Conservation (phyloP, 2,113 vertebrate genomes). For the Neopipo cinnamomea region DNA sequence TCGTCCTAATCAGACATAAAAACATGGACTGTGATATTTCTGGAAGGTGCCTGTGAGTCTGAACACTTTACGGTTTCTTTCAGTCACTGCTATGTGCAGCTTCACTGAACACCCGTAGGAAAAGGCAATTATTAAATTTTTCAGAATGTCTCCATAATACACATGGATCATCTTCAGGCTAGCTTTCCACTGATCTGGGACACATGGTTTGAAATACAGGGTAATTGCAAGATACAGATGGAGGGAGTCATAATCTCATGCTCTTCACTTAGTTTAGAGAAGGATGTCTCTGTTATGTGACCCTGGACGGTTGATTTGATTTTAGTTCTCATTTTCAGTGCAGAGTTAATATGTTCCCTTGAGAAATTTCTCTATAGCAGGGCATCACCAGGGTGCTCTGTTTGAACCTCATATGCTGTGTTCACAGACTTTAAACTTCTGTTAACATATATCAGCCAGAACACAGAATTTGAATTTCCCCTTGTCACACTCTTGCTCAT, state of each 20-base stretch:
- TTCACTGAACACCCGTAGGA: neutral
- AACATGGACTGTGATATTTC: neutral
- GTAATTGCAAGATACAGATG: neutral
- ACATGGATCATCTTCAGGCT: neutral
- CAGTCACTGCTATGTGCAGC: neutral
- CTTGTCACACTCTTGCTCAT: neutral
- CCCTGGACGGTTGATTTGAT: neutral
- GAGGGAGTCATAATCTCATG: neutral
- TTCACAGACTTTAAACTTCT: neutral
- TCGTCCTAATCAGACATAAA: neutral
- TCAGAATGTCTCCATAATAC: neutral
- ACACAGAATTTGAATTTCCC: neutral
- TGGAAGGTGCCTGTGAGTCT: neutral
- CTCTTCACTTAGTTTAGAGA: slow-evolving; percentile 13
- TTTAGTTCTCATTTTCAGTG: neutral
- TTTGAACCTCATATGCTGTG: neutral
- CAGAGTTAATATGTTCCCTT: neutral
- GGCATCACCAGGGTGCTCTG: neutral
- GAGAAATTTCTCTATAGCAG: neutral
- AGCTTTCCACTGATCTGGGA: neutral
- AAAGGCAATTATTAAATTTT: slow-evolving; percentile 32
- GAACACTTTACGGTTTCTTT: neutral
- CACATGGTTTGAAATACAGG: neutral
- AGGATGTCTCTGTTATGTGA: neutral
- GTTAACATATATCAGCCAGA: neutral